Evolutionary conservation across 2,113 vertebrate species (phyloP), one percentile per base, ranked within the genome.

Genomic region (Pollimyrus isidori): DNA sequence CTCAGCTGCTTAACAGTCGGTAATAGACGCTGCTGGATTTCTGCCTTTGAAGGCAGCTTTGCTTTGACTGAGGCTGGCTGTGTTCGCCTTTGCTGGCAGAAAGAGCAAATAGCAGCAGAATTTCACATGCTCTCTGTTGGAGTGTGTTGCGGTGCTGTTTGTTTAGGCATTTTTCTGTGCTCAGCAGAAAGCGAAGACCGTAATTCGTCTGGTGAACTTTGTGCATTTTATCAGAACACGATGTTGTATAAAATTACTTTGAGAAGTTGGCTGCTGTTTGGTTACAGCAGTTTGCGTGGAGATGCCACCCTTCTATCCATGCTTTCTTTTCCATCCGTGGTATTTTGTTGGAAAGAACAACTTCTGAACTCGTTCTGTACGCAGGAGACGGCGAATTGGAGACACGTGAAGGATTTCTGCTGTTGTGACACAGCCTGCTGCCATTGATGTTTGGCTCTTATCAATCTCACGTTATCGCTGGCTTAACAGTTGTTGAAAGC

Each of bases 111-210:
- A 84, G 86, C 90, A 50, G 89, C 90, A 93, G 91, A 93, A 94
- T 93, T 91, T 92, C 92, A 86, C 39, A 91, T 89, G 50, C 56
- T 42, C n/a, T 89, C 89, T 50, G 90, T 90, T 35, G 45, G 90
- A 93, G 92, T 93, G 35, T 92, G 91, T 93, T 88, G 65, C 83
- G 82, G 86, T 87, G 53, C 52, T 84, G 35, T 88, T 92, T 91
- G 87, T 86, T 86, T 53, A 84, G 91, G 4, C 11, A 53, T 52
- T 19, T 49, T 35, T 87, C 26, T 87, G 1, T 90, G 89, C 87
- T 87, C 48, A 89, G 83, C 42, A 90, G 91, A 92, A 92, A 39
- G 90, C 87, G 86, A 69, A 91, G 88, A 89, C 80, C 91, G 89
- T 88, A 90, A 88, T 88, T 92, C 91, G 50, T 87, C 3, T 48